Base-by-base conservation (phyloP, 1,140 invertebrate genomes). In the Triops cancriformis region DNA sequence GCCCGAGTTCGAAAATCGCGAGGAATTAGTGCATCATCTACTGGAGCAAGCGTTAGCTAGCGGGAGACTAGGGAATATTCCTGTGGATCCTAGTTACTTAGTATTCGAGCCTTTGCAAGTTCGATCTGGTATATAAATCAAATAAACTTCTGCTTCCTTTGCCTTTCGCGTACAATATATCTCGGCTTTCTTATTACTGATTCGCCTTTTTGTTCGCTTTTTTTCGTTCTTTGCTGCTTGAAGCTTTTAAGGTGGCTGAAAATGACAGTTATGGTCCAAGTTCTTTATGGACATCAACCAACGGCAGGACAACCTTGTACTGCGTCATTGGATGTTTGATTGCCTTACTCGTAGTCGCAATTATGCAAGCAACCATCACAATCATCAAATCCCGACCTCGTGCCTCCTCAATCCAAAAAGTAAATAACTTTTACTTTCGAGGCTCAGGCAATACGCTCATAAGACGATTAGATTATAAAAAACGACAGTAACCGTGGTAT, bases 321-420 rank as follows among this genome's bases (percentile, higher is more conserved):
- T 91, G 93, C 79, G 91, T 96, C 12, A 86, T 94, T 72, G 94
- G 91, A 10, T 92, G 93, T 79, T 89, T 96, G 77, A 89, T 88
- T 14, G 93, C 92, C 1, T 84, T 97, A 75, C 85, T 95, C 14
- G 85, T 94, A 10, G 87, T 96, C 10, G 91, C 92, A 14, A 80
- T 96, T 3, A 86, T 96, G 26, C 94, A 96, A 86, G 94, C 93
- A 5, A 89, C 87, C 64, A 94, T 93, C 82, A 96, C 93, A 1
- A 89, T 96, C 78, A 86, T 86, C 77, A 89, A 88, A 80, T 73
- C 79, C 86, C 88, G 28, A 86, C 87, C 12, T 86, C 87, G 74
- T 42, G 41, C 42, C 28, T 42, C 73, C 31, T 42, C 76, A 74
- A 6, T 77, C 6, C 51, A 64, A n/a, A 64, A 64, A 64, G 51